A percentile compares a stretch with the other conserved stretches of the same genome.
Conservation (phyloP, 2,888 invertebrate species). For the Gisinianus flammeolus region DNA sequence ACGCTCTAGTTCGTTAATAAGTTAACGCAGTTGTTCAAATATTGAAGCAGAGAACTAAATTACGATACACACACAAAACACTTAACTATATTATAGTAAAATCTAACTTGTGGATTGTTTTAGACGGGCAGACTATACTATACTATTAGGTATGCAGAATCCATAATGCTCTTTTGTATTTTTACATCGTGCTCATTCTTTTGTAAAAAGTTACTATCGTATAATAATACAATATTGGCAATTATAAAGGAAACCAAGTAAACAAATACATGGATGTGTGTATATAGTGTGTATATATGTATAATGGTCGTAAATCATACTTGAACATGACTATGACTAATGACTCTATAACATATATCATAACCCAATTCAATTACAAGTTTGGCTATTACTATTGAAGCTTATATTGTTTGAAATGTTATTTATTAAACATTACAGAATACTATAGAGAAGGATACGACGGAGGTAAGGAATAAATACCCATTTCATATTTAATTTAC, state of each 20-base stretch:
- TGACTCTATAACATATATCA: too few species aligned
- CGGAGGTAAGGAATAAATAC: too few species aligned
- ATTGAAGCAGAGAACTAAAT: not conserved
- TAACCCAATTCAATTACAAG: too few species aligned
- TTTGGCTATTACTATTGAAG: too few species aligned
- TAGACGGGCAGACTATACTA: not conserved
- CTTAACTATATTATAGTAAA: not conserved
- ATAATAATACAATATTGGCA: not conserved
- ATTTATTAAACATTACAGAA: too few species aligned
- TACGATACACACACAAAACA: not conserved
- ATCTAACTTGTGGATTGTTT: not conserved
- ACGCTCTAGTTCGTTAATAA: not conserved
- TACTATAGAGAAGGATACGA: too few species aligned
- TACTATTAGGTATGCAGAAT: not conserved
- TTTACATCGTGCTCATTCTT: not conserved
- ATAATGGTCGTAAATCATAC: too few species aligned
- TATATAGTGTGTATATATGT: too few species aligned
- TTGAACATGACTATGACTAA: too few species aligned
- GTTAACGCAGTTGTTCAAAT: slow-evolving; percentile 6
- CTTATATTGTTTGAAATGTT: too few species aligned
- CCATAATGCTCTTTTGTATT: not conserved
- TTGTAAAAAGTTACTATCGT: not conserved
- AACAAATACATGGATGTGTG: too few species aligned
- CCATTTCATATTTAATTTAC: too few species aligned
- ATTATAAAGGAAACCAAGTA: not conserved